Evolutionary conservation across 2,888 invertebrate species (phyloP), one percentile per base, ranked within the genome.

Genomic region (Nyleta sp.): DNA sequence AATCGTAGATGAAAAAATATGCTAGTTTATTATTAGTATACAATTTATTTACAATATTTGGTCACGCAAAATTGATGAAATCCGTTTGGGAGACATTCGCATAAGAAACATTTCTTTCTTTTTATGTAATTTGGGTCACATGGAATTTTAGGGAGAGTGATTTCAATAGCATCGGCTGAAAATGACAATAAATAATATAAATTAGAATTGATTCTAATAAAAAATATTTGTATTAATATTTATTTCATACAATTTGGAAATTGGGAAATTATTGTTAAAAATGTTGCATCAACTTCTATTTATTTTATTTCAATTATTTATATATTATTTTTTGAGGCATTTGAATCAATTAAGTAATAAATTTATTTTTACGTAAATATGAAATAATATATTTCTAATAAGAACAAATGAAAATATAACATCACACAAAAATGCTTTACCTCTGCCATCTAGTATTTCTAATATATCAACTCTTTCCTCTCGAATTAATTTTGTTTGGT

Each of bases 131-230:
- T 8, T 5, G 52, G 52, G 7, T 4, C 17, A n/a, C 52, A 52
- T 18, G 52, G 13, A 11, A 8, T 11, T 11, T 10, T 17, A 0
- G 35, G n/a, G 17, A 35, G 35, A 2, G 28, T 28, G 6, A 52
- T 35, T 52, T 52, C 52, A 17, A 52, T 52, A 11, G 52, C 35
- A 35, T 52, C 52, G 18, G n/a, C 52, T 52, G 20, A 18, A 52
- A 52, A 44, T 44, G 1, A 44, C 20, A n/a, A 7, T 35, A 35
- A 35, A 7, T 2, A 13, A 2, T 4, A 35, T 35, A 10, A 35
- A 35, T 35, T 35, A n/a, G n/a, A n/a, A n/a, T n/a, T n/a, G n/a
- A n/a, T n/a, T n/a, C n/a, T n/a, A n/a, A n/a, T n/a, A n/a, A n/a
- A n/a, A n/a, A n/a, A n/a, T n/a, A n/a, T n/a, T 15, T 42, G 13